These are phyloP conservation scores for Lordiphosa collinella DNA, from an alignment of 1,140 invertebrate species.

Conservation along the genomic window DNA sequence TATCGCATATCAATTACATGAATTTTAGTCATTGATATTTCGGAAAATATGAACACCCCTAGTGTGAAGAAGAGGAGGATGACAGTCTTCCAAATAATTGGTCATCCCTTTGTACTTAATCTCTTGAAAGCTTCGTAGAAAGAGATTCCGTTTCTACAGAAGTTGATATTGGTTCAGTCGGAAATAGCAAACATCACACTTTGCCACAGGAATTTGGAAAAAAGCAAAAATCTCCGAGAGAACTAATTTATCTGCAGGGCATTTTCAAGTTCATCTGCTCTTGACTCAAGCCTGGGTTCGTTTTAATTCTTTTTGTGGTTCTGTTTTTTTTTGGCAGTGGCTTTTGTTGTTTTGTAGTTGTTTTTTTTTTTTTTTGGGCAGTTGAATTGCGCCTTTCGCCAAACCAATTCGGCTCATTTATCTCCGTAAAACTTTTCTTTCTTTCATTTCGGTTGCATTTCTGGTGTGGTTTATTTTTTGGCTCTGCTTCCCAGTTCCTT, in stretches of 20 bases:
- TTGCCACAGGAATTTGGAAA: too few relatives aligned
- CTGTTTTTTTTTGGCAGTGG: slow-evolving; percentile 11
- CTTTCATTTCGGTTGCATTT: slow-evolving; percentile 54
- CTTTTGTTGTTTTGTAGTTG: slow-evolving; percentile 43
- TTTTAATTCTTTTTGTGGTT: neutral
- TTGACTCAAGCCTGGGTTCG: neutral
- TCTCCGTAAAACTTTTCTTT: slow-evolving; percentile 61
- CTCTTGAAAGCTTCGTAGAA: too few relatives aligned
- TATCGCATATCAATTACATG: too few relatives aligned
- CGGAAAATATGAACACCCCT: too few relatives aligned
- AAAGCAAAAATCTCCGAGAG: too few relatives aligned
- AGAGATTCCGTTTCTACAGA: too few relatives aligned
- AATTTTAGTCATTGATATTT: too few relatives aligned
- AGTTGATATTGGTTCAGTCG: too few relatives aligned
- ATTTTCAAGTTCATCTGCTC: slow-evolving; percentile 5
- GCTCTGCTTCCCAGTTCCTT: slow-evolving; percentile 16
- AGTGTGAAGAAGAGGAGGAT: too few relatives aligned
- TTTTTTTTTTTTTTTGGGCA: slow-evolving; percentile 26
- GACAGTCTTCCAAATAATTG: too few relatives aligned
- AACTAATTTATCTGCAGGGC: slow-evolving; percentile 16
- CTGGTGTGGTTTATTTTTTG: slow-evolving; percentile 17
- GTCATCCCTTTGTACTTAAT: too few relatives aligned
- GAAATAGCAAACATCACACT: too few relatives aligned
- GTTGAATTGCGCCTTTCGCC: slow-evolving; percentile 76
- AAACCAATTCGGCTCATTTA: slow-evolving; percentile 74